Base-by-base conservation (phyloP, 2,888 invertebrate species). In the Ptycholaimellus sp. region DNA sequence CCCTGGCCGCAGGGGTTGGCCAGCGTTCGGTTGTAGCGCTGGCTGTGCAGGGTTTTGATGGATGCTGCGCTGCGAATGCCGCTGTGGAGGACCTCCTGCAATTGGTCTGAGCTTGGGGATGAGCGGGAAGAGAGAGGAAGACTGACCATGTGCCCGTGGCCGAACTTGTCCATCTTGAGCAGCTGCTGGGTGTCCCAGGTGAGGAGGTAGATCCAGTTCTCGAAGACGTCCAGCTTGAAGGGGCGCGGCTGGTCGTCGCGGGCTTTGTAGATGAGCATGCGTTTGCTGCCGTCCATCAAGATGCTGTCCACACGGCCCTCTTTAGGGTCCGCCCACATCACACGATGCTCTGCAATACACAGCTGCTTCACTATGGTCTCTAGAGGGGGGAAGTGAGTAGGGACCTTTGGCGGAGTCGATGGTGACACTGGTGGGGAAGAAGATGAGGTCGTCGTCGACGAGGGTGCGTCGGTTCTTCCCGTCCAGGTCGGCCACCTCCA, bases 261-360 rank as follows among this genome's bases (percentile, higher is more conserved):
- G 22, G 51, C 45, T 3, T 45, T 48, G 32, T 41, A 44, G 17
- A 52, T 43, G n/a, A n/a, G n/a, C n/a, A n/a, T n/a, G n/a, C n/a
- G n/a, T n/a, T n/a, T n/a, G n/a, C n/a, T n/a, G n/a, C n/a, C n/a
- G n/a, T n/a, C n/a, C 33, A 70, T 71, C 35, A 71, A 69, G 66
- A 82, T 75, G 36, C 73, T 73, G 57, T 87, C 85, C 36, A 90
- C 80, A 1, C 45, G 44, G 50, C 82, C 79, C 27, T 81, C 63
- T 58, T 93, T 93, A 0, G 77, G 74, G 57, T 96, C 96, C 1
- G 77, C 80, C 90, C 93, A 96, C 61, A 79, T 96, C 14, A 96
- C 65, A 0, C 77, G 68, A 54, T 83, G 78, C n/a, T n/a, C n/a
- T n/a, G n/a, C n/a, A n/a, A n/a, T n/a, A n/a, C n/a, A n/a, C n/a